Evolutionary conservation across 1,140 invertebrate genomes (phyloP).

Genomic region (Diachasma alloeum): DNA sequence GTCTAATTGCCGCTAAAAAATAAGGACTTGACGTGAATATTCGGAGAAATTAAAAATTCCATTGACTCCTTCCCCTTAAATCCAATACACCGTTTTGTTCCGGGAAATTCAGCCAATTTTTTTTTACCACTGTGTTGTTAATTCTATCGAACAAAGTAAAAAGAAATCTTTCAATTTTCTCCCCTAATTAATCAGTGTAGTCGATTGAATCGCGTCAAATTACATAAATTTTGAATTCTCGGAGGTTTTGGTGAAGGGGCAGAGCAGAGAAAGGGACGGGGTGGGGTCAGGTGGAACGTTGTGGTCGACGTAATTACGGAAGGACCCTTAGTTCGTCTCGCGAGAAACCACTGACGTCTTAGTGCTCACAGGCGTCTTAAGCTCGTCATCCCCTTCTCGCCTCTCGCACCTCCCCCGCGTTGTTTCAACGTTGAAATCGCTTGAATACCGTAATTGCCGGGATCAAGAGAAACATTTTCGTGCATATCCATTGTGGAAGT

Average conservation of each 20-base stretch:
- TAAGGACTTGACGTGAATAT: no score
- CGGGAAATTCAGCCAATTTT: no score
- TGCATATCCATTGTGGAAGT: not conserved
- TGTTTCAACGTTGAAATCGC: slow-evolving; percentile 41
- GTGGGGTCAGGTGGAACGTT: slow-evolving; percentile 36
- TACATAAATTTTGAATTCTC: not conserved
- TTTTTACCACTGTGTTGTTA: no score
- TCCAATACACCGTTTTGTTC: no score
- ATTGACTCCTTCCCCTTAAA: no score
- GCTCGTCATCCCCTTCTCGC: slow-evolving; percentile 16
- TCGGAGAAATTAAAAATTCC: no score
- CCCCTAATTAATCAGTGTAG: no score
- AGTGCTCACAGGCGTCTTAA: slow-evolving; percentile 38
- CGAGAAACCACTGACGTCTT: slow-evolving; percentile 61
- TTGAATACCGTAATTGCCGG: slow-evolving; percentile 51
- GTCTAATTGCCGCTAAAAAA: no score
- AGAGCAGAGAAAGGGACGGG: not conserved
- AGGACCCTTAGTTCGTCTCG: slow-evolving; percentile 53
- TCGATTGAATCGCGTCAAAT: not conserved
- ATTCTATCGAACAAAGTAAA: no score
- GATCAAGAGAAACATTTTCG: slow-evolving; percentile 16
- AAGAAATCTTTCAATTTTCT: no score
- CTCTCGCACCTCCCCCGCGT: slow-evolving; percentile 37
- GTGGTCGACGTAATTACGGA: slow-evolving; percentile 62
- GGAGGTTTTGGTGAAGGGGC: not conserved